These are phyloP conservation scores for Limanda limanda DNA, from an alignment of 2,113 vertebrate species.

Conservation along the genomic window DNA sequence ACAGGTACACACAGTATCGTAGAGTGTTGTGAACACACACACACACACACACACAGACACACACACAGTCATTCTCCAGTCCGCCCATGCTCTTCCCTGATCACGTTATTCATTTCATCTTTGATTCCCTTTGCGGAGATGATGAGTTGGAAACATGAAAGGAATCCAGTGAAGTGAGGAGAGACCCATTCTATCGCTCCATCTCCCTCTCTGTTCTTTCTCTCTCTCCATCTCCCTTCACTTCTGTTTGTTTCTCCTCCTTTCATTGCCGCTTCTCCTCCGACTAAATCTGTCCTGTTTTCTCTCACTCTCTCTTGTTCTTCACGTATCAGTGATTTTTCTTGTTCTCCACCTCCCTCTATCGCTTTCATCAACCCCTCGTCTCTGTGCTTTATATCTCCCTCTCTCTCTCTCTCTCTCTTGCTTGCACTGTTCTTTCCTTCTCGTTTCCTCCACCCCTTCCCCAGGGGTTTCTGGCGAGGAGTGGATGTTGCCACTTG, in stretches of 20 bases:
- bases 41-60: conserved; percentile 9
- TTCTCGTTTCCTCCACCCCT: conserved; percentile 13
- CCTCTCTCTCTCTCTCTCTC: too few relatives aligned
- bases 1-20: too few relatives aligned
- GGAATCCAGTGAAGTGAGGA: conserved; percentile 58
- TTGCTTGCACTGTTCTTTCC: background rate
- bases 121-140: conserved; percentile 76
- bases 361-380: conserved; percentile 7
- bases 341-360: conserved; percentile 23
- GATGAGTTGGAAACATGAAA: conserved; percentile 74
- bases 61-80: conserved; percentile 23
- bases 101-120: conserved; percentile 74
- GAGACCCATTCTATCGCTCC: conserved; percentile 51
- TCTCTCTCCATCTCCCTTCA: background rate
- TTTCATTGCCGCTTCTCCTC: background rate
- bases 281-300: conserved; percentile 24
- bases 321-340: conserved; percentile 52
- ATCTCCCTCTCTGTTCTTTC: conserved; percentile 47
- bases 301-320: conserved; percentile 23
- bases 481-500: conserved; percentile 68
- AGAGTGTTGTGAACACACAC: background rate
- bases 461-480: conserved; percentile 55
- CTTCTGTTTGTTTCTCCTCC: conserved; percentile 1
- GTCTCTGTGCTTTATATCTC: background rate
- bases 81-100: conserved; percentile 58